These are phyloP conservation scores for Acheta domesticus DNA, from an alignment of 2,888 invertebrate genomes.

Conservation along the genomic window DNA sequence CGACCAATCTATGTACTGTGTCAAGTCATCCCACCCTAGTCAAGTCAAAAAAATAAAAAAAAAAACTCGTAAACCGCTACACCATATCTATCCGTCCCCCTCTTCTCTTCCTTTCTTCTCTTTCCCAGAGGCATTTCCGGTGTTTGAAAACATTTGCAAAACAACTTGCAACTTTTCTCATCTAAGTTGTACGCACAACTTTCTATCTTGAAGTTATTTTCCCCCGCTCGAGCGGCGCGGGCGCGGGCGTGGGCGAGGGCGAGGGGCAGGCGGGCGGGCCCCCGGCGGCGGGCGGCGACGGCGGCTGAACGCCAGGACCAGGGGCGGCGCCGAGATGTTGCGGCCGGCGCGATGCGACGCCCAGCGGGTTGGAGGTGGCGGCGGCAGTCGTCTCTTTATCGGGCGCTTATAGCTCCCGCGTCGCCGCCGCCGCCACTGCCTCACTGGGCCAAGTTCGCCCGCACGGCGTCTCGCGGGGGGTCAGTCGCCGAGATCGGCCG, in stretches of 20 bases:
- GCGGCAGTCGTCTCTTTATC: too few relatives aligned
- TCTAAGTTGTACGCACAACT: slow-evolving; percentile 41
- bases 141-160: slow-evolving; percentile 32
- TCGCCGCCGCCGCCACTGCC: too few relatives aligned
- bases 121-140: slow-evolving; percentile 23
- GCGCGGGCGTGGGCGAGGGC: background rate
- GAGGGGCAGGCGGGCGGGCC: background rate
- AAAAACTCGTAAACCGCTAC: slow-evolving; percentile 26
- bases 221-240: background rate
- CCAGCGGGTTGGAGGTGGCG: too few relatives aligned
- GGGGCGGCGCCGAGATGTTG: too few relatives aligned
- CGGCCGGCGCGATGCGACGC: too few relatives aligned
- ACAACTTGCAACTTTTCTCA: slow-evolving; percentile 44
- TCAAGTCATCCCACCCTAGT: background rate
- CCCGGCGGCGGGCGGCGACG: too few relatives aligned
- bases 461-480: too few relatives aligned
- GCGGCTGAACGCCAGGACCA: too few relatives aligned
- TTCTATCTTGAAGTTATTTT: slow-evolving; percentile 18
- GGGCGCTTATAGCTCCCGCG: too few relatives aligned
- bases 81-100: background rate
- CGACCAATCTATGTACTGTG: background rate
- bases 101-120: slow-evolving; percentile 12
- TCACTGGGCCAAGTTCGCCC: too few relatives aligned
- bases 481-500: too few relatives aligned
- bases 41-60: background rate